Evolutionary conservation across 92 coral and sea anemone species (phyloP), one percentile per base, ranked within the genome.

Genomic region (Zoanthus solanderi): DNA sequence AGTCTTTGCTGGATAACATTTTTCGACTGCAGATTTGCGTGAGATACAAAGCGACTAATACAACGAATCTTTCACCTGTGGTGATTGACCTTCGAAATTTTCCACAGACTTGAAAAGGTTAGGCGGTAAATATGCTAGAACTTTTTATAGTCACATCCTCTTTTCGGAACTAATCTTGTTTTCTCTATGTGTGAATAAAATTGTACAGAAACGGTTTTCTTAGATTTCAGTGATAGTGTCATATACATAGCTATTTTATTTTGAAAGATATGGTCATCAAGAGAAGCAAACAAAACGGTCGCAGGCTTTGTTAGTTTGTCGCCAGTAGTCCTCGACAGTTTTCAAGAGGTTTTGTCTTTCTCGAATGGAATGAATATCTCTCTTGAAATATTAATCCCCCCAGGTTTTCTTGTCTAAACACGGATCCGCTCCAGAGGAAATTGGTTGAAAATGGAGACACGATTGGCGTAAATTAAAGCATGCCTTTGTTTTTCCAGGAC

Each of bases 251-350:
- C 56, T 7, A 50, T 2, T 37, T 0, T 23, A 23, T 3, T 28
- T 79, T 14, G 34, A n/a, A 44, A 30, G 4, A 42, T 37, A 60
- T 6, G 15, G 18, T 57, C 29, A 47, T 31, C 46, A 61, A 34
- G 34, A 4, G 7, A 9, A 66, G 42, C 66, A 7, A 46, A 5
- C 7, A 47, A 10, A 18, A 45, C 11, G 75, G 75, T 81, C 85
- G 44, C 5, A 31, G 7, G 73, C 85, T 81, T 81, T 81, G 75
- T 81, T 81, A 42, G 85, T 23, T 56, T 46, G 85, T 81, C 85
- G 85, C 85, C 85, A 81, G 65, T 10, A 44, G 66, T 81, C 65
- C 85, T 81, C 61, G 74, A 46, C 32, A 61, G 56, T 16, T 11
- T 79, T n/a, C 29, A 17, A 31, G 47, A 9, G 60, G n/a, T 66